Percentiles rank a stretch among this genome's conserved stretches.
Conservation (phyloP, 1,140 invertebrate species). For the Matsumurasca onukii region DNA sequence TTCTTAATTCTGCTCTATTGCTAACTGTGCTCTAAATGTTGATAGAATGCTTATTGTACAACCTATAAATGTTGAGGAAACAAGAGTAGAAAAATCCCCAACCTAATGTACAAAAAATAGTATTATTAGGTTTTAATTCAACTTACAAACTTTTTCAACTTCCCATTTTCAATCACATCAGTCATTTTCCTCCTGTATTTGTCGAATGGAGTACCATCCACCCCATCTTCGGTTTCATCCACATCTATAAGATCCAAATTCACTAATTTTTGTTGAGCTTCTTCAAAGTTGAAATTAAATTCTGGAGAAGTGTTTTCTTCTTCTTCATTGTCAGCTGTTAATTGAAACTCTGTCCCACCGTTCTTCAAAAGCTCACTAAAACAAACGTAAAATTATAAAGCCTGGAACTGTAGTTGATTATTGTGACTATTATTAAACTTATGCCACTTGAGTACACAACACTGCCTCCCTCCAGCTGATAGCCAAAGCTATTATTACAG, state of each 20-base stretch:
- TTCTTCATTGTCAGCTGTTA: neutral
- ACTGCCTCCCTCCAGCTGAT: too few relatives aligned
- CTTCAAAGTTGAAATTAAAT: neutral
- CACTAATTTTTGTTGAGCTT: neutral
- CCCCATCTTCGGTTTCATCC: neutral
- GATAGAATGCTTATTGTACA: neutral
- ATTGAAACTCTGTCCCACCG: neutral
- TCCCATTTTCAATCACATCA: neutral
- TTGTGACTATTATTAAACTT: too few relatives aligned
- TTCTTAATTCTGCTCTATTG: neutral
- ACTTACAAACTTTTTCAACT: neutral
- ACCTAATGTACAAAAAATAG: too few relatives aligned
- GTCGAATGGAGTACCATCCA: neutral
- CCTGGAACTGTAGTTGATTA: too few relatives aligned
- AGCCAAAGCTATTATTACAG: too few relatives aligned
- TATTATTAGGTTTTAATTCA: neutral
- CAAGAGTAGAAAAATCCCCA: neutral
- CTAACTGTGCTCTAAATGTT: neutral
- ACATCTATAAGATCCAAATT: neutral
- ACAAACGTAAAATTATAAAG: too few relatives aligned
- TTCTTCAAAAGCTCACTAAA: neutral
- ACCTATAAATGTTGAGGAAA: neutral
- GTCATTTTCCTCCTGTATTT: neutral
- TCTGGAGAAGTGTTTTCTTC: neutral
- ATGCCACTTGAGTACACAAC: too few relatives aligned